Percentiles rank a stretch among this genome's conserved stretches.
Evolutionary conservation across 2,113 vertebrate species (phyloP).

Genomic region (Panthera tigris): DNA sequence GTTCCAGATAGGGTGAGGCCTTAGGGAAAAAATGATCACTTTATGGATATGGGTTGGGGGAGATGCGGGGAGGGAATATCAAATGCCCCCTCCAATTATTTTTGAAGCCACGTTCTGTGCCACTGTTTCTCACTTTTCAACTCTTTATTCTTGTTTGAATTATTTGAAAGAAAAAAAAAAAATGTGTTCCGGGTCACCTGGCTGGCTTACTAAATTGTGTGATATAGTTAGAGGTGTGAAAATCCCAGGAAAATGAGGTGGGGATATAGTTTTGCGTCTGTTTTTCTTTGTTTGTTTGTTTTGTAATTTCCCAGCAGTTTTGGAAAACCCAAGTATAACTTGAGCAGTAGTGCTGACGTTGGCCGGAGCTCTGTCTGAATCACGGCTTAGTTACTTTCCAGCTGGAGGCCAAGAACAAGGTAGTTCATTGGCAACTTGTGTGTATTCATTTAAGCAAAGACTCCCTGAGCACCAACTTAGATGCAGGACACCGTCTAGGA

Average conservation of each 20-base stretch:
- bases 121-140: background rate
- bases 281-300: background rate
- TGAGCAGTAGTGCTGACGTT: accelerated
- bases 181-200: slow-evolving; percentile 5
- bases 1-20: background rate
- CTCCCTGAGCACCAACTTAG: background rate
- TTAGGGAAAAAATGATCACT: background rate
- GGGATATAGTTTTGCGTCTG: background rate
- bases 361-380: accelerated
- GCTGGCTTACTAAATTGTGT: background rate
- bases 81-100: background rate
- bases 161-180: slow-evolving; percentile 27
- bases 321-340: background rate
- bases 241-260: background rate
- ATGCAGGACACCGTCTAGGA: background rate
- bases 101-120: slow-evolving; percentile 16
- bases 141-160: background rate
- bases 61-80: background rate
- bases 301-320: background rate
- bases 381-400: accelerated
- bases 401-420: background rate
- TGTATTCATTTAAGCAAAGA: background rate
- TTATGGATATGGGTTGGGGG: background rate
- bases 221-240: slow-evolving; percentile 62
- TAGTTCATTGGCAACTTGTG: accelerated